Evolutionary conservation across 2,888 invertebrate species (phyloP).

Genomic region (Rotaria magnacalcarata): DNA sequence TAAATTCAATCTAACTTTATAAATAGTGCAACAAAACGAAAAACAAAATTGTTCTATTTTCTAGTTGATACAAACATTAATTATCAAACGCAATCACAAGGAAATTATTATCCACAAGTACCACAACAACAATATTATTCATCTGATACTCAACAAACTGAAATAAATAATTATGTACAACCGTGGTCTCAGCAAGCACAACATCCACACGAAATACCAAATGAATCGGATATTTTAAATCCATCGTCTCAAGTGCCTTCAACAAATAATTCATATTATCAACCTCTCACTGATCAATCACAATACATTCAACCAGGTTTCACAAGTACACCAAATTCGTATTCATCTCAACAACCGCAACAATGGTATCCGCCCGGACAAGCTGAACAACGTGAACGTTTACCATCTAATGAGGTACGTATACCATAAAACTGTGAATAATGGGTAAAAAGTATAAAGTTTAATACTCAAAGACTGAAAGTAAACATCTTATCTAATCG

Average conservation of each 20-base stretch:
- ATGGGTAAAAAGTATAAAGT: background rate
- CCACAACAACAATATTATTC: background rate
- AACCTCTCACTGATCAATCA: background rate
- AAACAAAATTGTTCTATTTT: background rate
- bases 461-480: background rate
- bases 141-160: background rate
- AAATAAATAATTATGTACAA: background rate
- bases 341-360: background rate
- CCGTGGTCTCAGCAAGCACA: background rate
- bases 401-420: slow-evolving; percentile 24
- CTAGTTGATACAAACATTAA: slow-evolving; percentile 12
- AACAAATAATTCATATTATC: background rate
- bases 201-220: background rate
- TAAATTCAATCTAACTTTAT: too few relatives aligned
- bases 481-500: background rate
- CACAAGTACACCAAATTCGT: background rate
- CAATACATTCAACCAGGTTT: background rate
- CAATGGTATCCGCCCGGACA: background rate
- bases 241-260: background rate
- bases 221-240: background rate
- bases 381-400: background rate
- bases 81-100: background rate
- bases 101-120: background rate
- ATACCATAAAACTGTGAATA: background rate
- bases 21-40: too few relatives aligned